phyloP scores from a whole-genome alignment of 1,140 invertebrate species.

The Lepeophtheirus salmonis region DNA sequence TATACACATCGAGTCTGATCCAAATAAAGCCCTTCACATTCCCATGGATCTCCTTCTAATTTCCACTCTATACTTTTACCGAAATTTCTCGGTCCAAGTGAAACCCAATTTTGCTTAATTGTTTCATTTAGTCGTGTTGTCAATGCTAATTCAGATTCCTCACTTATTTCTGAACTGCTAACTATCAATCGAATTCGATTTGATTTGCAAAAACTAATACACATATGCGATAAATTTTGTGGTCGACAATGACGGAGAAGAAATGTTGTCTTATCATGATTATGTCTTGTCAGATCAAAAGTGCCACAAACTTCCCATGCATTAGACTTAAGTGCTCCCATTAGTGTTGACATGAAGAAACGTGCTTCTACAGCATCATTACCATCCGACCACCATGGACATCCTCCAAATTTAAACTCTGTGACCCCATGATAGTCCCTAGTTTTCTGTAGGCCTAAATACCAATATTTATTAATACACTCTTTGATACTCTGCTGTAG shows the following conservation, averaged over 20 bases:
- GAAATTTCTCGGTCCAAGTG: slow-evolving; percentile 13
- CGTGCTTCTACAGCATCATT: slow-evolving; percentile 14
- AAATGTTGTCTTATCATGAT: slow-evolving; percentile 14
- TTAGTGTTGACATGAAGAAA: slow-evolving; percentile 11
- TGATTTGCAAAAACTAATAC: slow-evolving; percentile 12
- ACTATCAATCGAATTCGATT: slow-evolving; percentile 16
- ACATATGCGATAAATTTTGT: slow-evolving; percentile 5
- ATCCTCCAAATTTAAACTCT: slow-evolving; percentile 14
- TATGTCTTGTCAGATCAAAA: slow-evolving; percentile 11
- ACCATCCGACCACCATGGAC: slow-evolving; percentile 15
- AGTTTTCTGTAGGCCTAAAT: slow-evolving; percentile 9
- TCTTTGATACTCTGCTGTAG: slow-evolving; percentile 3
- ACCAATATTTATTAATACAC: slow-evolving; percentile 11
- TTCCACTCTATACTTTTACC: slow-evolving; percentile 18
- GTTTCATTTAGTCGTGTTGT: slow-evolving; percentile 13
- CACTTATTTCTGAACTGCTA: slow-evolving; percentile 13
- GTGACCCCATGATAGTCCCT: slow-evolving; percentile 10
- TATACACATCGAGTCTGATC: slow-evolving; percentile 13
- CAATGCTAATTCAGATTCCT: slow-evolving; percentile 10
- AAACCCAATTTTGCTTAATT: slow-evolving; percentile 15
- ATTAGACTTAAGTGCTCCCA: slow-evolving; percentile 11
- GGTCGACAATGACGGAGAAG: neutral
- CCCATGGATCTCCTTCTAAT: slow-evolving; percentile 17
- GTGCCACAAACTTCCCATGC: slow-evolving; percentile 13
- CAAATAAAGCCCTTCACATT: slow-evolving; percentile 4